These are phyloP conservation scores for Drosophila pseudoobscura DNA, from an alignment of 1,140 invertebrate genomes.

Conservation along the genomic window DNA sequence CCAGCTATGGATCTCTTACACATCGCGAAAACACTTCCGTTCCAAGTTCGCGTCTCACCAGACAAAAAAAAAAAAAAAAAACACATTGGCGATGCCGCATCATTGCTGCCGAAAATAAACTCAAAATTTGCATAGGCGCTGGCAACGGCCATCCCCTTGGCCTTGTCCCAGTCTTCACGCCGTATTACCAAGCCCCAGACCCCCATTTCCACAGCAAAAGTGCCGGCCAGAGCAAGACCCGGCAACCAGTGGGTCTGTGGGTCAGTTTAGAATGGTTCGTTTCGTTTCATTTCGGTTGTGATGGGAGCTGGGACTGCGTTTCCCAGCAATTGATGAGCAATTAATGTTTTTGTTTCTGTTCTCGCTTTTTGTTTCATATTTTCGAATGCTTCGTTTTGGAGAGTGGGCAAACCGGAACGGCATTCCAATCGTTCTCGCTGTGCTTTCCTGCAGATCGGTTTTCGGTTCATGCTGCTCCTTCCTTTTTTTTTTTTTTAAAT, in stretches of 20 bases:
- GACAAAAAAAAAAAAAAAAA: slow-evolving; percentile 22
- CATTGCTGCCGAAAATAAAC: slow-evolving; percentile 62
- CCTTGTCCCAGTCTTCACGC: not conserved
- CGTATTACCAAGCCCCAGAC: not conserved
- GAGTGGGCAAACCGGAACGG: slow-evolving; percentile 34
- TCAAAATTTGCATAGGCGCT: slow-evolving; percentile 31
- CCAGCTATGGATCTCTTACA: slow-evolving; percentile 50
- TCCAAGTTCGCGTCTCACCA: slow-evolving; percentile 33
- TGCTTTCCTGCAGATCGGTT: slow-evolving; percentile 12
- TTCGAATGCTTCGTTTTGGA: not conserved
- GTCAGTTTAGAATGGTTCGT: slow-evolving; percentile 39
- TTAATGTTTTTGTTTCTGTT: slow-evolving; percentile 43
- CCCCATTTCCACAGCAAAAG: slow-evolving; percentile 3
- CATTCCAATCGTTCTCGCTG: slow-evolving; percentile 46
- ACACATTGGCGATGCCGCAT: slow-evolving; percentile 8
- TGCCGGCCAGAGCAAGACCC: slow-evolving; percentile 4
- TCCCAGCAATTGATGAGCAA: slow-evolving; percentile 68
- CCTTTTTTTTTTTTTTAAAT: slow-evolving; percentile 2
- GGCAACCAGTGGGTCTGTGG: slow-evolving; percentile 61
- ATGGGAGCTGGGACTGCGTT: slow-evolving; percentile 32
- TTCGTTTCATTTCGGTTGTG: not conserved
- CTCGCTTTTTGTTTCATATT: slow-evolving; percentile 13
- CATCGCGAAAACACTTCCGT: slow-evolving; percentile 75
- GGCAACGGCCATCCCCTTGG: not conserved
- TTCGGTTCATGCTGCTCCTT: slow-evolving; percentile 6